phyloP scores from a whole-genome alignment of 2,888 invertebrate genomes.

The Mesorhabditis spiculigera region DNA sequence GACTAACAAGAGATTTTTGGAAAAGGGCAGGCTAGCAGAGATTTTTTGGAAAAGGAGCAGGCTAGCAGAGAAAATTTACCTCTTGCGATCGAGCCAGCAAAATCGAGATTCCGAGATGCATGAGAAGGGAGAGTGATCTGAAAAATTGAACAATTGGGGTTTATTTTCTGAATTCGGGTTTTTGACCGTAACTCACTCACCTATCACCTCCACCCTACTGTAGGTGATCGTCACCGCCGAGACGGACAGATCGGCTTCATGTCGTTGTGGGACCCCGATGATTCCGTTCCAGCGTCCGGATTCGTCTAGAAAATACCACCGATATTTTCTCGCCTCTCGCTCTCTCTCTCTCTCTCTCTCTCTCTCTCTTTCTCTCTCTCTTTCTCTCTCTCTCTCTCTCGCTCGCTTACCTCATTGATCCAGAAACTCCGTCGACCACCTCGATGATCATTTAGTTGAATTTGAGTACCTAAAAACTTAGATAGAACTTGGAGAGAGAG shows the following conservation, averaged over 20 bases:
- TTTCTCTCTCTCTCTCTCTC: neutral
- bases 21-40: too few relatives aligned
- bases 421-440: conserved; percentile 77
- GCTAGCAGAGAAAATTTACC: neutral
- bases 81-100: conserved; percentile 72
- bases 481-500: neutral
- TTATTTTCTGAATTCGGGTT: neutral
- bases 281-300: conserved; percentile 56
- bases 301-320: conserved; percentile 50
- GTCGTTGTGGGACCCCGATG: conserved; percentile 53
- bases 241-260: conserved; percentile 86
- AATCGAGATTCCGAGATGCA: conserved; percentile 94
- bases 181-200: conserved; percentile 59
- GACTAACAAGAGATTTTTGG: too few relatives aligned
- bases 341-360: too few relatives aligned
- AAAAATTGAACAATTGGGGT: neutral
- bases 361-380: too few relatives aligned
- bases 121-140: conserved; percentile 94
- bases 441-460: conserved; percentile 81
- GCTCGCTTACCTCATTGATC: conserved; percentile 41
- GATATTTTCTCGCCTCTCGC: too few relatives aligned
- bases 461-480: conserved; percentile 65
- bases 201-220: conserved; percentile 87
- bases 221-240: conserved; percentile 97
- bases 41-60: too few relatives aligned